Conservation (phyloP, 2,797 vertebrate genomes). For the Sebastiscus tertius region DNA sequence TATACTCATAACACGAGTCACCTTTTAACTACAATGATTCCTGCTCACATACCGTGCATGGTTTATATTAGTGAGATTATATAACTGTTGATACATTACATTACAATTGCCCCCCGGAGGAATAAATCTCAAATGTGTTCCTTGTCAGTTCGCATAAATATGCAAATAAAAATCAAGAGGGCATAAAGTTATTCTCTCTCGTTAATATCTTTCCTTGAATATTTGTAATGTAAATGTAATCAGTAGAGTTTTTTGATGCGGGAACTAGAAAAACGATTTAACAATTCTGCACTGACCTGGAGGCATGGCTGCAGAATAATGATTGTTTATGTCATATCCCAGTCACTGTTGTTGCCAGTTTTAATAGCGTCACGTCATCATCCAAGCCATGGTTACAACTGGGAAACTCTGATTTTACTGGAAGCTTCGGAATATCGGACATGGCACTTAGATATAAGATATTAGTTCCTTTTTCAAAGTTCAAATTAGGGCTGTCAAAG, state of each 20-base stretch:
- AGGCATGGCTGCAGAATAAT: background rate
- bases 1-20: slow-evolving; percentile 10
- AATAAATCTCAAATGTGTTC: background rate
- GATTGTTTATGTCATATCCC: background rate
- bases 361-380: background rate
- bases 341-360: background rate
- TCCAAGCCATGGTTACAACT: background rate
- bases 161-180: background rate
- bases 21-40: slow-evolving; percentile 14
- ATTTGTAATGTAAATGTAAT: slow-evolving; percentile 11
- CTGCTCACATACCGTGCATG: background rate
- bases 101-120: background rate
- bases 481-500: no score
- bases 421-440: background rate
- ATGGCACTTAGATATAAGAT: background rate
- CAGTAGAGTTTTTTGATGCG: background rate
- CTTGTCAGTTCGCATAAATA: background rate
- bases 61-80: background rate
- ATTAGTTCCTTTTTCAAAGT: background rate
- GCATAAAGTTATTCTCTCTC: background rate
- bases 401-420: background rate
- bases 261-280: background rate
- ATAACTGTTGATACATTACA: background rate
- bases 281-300: background rate
- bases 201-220: background rate